These are phyloP conservation scores for Platalea minor DNA, from an alignment of 2,797 vertebrate species.

Conservation along the genomic window DNA sequence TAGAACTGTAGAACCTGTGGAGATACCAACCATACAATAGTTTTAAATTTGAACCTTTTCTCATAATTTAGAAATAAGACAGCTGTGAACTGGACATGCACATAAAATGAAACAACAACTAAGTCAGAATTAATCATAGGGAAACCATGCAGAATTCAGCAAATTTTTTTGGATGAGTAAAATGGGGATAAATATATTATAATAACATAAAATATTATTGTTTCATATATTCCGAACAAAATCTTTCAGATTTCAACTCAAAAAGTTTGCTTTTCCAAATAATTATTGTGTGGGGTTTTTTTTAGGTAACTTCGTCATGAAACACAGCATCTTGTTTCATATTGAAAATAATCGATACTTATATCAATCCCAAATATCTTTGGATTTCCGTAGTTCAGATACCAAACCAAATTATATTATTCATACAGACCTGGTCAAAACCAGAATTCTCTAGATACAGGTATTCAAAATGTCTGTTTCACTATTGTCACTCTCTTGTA, in stretches of 20 bases:
- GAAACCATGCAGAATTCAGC: background rate
- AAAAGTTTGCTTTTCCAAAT: background rate
- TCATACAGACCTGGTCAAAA: background rate
- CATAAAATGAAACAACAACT: background rate
- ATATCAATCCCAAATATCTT: background rate
- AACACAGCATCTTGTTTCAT: background rate
- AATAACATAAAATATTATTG: background rate
- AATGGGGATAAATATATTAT: background rate
- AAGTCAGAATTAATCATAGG: background rate
- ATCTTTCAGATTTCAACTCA: background rate
- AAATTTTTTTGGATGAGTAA: background rate
- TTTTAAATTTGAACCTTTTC: background rate
- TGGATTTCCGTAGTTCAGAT: background rate
- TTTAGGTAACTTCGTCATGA: background rate
- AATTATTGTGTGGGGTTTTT: background rate
- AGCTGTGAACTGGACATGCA: background rate
- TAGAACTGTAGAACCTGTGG: background rate
- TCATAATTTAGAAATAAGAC: background rate
- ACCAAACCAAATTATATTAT: background rate
- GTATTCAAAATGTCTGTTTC: background rate
- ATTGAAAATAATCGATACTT: background rate
- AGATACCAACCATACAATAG: background rate
- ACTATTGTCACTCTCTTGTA: background rate
- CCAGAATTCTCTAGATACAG: background rate
- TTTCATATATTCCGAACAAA: background rate